These are phyloP conservation scores for Tetramorium simillimum DNA, from an alignment of 1,140 invertebrate species.

Conservation along the genomic window DNA sequence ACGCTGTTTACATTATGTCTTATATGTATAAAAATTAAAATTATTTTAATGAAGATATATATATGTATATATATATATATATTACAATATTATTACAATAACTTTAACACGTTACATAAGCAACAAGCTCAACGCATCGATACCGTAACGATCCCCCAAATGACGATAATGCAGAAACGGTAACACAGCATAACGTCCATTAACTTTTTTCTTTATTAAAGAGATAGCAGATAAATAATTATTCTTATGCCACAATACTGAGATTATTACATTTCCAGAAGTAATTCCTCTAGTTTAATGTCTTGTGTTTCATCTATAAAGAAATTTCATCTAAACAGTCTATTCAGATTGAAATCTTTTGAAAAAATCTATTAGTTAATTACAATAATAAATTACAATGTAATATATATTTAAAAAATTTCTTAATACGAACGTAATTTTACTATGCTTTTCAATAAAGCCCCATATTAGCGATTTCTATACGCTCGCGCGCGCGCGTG, in stretches of 20 bases:
- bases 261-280: constrained; percentile 14
- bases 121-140: neutral
- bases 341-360: neutral
- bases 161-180: neutral
- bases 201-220: constrained; percentile 12
- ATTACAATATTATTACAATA: constrained; percentile 4
- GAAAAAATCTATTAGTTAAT: constrained; percentile 7
- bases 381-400: constrained; percentile 1
- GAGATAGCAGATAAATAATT: constrained; percentile 16
- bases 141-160: neutral
- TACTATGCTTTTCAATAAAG: constrained; percentile 10
- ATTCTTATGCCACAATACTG: constrained; percentile 5
- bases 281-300: neutral
- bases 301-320: constrained; percentile 3
- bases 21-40: neutral
- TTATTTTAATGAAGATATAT: constrained; percentile 14
- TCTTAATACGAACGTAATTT: neutral
- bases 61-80: too few species aligned
- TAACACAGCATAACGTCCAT: neutral
- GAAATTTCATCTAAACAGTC: neutral
- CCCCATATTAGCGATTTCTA: neutral
- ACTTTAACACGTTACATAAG: neutral
- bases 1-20: neutral
- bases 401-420: constrained; percentile 18
- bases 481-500: too few species aligned